Percentiles rank a stretch among this genome's conserved stretches.
Conservation (phyloP, 2,888 invertebrate species). For the Catocala fraxini region DNA sequence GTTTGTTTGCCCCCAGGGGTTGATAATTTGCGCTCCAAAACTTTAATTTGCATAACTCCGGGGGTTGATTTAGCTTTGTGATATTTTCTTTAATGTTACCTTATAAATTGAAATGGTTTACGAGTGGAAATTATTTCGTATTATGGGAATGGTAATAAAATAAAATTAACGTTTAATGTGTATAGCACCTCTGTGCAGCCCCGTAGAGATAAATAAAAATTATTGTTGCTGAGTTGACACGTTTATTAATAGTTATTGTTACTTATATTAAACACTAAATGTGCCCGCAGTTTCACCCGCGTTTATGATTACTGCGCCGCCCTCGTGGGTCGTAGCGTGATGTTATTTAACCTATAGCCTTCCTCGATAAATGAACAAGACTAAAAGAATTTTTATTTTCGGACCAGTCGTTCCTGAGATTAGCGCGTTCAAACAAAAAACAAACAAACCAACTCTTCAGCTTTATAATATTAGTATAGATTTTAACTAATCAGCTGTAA, state of each 20-base stretch:
- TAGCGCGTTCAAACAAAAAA: no score
- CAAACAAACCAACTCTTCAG: no score
- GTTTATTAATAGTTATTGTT: background rate
- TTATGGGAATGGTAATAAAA: constrained; percentile 18
- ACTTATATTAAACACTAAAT: no score
- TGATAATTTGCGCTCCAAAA: constrained; percentile 48
- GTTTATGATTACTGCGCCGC: no score
- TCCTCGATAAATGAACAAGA: no score
- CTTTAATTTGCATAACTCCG: constrained; percentile 47
- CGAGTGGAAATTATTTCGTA: constrained; percentile 19
- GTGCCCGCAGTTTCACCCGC: no score
- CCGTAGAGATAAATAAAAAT: background rate
- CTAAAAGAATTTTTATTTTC: no score
- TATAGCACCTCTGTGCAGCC: background rate
- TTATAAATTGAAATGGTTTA: constrained; percentile 33
- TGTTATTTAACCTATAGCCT: no score
- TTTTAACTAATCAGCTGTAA: no score
- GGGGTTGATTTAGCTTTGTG: constrained; percentile 35
- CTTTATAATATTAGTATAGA: no score
- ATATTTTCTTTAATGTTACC: constrained; percentile 37
- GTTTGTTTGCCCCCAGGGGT: constrained; percentile 43
- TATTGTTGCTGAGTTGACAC: background rate
- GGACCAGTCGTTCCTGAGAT: no score
- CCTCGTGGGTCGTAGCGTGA: no score
- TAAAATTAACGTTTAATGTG: constrained; percentile 10